phyloP scores from a whole-genome alignment of 2,888 invertebrate genomes.

The Lepetodrilus schrolli region DNA sequence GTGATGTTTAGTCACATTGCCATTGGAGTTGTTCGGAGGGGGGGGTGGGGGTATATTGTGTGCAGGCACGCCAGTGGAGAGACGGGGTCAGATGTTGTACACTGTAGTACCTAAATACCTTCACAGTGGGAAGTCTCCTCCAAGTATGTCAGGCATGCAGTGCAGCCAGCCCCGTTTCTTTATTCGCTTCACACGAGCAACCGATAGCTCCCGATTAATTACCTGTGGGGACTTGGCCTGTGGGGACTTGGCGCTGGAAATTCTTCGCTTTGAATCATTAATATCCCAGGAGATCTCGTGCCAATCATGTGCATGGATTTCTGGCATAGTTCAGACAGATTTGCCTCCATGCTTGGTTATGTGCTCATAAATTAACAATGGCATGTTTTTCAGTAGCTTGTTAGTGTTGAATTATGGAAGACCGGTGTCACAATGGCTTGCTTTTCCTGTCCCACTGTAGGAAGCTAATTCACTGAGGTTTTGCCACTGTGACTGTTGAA shows the following conservation, averaged over 20 bases:
- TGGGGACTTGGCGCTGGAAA: neutral
- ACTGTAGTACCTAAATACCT: no score
- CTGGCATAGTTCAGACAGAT: neutral
- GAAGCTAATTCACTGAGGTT: no score
- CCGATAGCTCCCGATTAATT: neutral
- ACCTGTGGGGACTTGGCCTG: neutral
- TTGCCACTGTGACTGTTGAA: no score
- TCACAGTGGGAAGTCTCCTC: no score
- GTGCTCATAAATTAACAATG: neutral
- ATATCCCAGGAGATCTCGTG: neutral
- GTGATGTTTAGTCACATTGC: no score
- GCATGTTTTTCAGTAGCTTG: neutral
- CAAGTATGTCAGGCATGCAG: neutral
- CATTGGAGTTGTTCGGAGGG: no score
- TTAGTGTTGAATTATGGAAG: neutral
- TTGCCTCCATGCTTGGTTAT: neutral
- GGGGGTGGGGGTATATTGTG: no score
- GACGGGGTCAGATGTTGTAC: no score
- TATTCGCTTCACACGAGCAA: neutral
- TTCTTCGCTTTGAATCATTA: neutral
- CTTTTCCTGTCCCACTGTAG: no score
- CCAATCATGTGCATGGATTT: neutral
- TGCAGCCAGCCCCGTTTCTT: neutral
- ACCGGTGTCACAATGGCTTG: neutral
- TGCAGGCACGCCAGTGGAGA: no score